Base-by-base conservation (phyloP, 1,140 invertebrate species). In the Penaeus japonicus region DNA sequence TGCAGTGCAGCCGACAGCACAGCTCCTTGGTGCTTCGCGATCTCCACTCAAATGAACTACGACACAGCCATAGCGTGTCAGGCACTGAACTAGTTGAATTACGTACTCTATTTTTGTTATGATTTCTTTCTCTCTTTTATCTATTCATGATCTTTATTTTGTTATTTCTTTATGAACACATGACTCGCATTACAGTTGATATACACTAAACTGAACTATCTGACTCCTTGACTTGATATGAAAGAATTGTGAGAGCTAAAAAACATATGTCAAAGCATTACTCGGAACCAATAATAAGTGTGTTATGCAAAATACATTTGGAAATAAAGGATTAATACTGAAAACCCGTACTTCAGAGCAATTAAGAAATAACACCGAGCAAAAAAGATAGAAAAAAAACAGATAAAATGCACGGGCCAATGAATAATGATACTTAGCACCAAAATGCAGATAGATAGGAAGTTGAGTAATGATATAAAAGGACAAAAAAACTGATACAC, bases 391-490 rank as follows among this genome's bases (percentile, higher is more conserved):
- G 53, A 84, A 30, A 80, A 87, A 88, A 35, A 88, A 88, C 87
- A 88, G 87, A 88, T 83, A 88, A 88, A 88, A 88, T 88, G 87
- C 87, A 88, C 87, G 87, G 87, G 87, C 87, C 87, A 88, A 84
- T 88, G 10, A 47, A 78, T 88, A 83, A 77, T 88, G 65, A 88
- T 88, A 83, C 83, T 75, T 75, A 88, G 79, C 87, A 88, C 79
- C 87, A 88, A 88, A 88, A 88, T 88, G 87, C 87, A 88, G 80
- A 88, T 88, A 75, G 87, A 88, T 81, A 88, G 87, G 65, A 83
- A 82, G 70, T 82, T 75, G 73, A 54, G 55, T 84, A 83, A 88
- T 88, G 79, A 87, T 83, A 88, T 82, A 88, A 83, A 81, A 83
- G 53, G 80, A 88, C 80, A 88, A 88, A 86, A 84, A 73, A 84